Base-by-base conservation (phyloP, 2,113 vertebrate species). In the Nannobrachium achirus region DNA sequence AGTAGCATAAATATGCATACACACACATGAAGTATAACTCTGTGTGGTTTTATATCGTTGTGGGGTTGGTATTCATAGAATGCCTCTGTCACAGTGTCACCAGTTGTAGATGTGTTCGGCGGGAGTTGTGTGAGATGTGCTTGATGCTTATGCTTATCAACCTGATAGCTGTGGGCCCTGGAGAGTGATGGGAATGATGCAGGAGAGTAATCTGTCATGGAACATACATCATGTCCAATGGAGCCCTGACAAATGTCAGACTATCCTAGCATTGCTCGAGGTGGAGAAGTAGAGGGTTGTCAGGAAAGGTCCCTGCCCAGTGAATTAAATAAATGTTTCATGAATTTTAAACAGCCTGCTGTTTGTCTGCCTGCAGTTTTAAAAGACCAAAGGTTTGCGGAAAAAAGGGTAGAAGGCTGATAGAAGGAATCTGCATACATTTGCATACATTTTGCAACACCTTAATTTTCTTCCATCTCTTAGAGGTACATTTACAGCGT, bases 401-500 rank as follows among this genome's bases (percentile, higher is more conserved):
- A 82, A 79, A 62, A 73, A 41, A 39, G 50, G 72, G 60, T 70
- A 79, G 61, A 73, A n/a, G 81, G 64, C 78, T 81, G 83, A 83
- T 89, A 79, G 81, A 87, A 80, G 81, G 78, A 91, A 92, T 92
- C 83, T 90, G 90, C 88, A 93, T 91, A 85, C 56, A 92, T 92
- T 93, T 90, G 86, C 91, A 93, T 93, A 86, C 59, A 88, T 90
- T 92, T 89, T 82, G 51, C 69, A 73, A 82, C 67, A 81, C 45
- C 74, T 91, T 91, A 89, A 91, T 90, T 92, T 87, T 60, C 71
- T 78, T 85, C 62, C 66, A 73, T 81, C 73, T 82, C 81, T 79
- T 73, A 53, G 70, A 81, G 77, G 73, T 70, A 68, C 71, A 74
- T 85, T 88, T 87, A 78, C 80, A 76, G 66, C 74, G 51, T 70